Base-by-base conservation (phyloP, 2,888 invertebrate species). In the Pterostichus niger region DNA sequence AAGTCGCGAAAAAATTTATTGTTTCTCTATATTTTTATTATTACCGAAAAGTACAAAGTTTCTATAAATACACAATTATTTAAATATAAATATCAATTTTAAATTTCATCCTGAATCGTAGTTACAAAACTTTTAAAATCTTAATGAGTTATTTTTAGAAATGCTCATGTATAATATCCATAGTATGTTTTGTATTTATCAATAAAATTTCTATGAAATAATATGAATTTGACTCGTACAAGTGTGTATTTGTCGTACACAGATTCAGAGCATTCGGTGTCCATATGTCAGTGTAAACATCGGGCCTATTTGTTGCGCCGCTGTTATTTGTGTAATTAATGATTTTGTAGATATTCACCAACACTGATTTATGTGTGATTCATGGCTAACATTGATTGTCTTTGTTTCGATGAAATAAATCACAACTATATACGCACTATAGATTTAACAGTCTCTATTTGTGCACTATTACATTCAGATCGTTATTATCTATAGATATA, bases 291-390 rank as follows among this genome's bases (percentile, higher is more conserved):
- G 17, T 73, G 73, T 73, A 46, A 73, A 73, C 73, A 44, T 17
- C 24, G n/a, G 17, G 11, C 5, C 44, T 46, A 73, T 73, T 73
- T 73, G 73, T 73, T 73, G 17, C 49, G 49, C 31, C 40, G 54
- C 52, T 64, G 79, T 79, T 79, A 64, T 61, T 79, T 49, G 68
- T 54, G 68, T 80, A 80, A 80, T 80, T 80, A 80, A 80, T 80
- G 80, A 80, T 80, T 68, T 68, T 68, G 68, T 64, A 80, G 80
- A 68, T 80, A 80, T 68, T 64, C 80, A 24, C 54, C 33, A 49
- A 15, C 49, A 31, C 68, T 80, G 80, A 80, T 80, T 80, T 80
- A 80, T 80, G 33, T 10, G 33, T 17, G 13, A 80, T 80, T 24
- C 68, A 56, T 77, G 13, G 56, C 54, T 31, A 64, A 11, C 59